phyloP scores from a whole-genome alignment of 2,113 vertebrate genomes.

The Addax nasomaculatus region DNA sequence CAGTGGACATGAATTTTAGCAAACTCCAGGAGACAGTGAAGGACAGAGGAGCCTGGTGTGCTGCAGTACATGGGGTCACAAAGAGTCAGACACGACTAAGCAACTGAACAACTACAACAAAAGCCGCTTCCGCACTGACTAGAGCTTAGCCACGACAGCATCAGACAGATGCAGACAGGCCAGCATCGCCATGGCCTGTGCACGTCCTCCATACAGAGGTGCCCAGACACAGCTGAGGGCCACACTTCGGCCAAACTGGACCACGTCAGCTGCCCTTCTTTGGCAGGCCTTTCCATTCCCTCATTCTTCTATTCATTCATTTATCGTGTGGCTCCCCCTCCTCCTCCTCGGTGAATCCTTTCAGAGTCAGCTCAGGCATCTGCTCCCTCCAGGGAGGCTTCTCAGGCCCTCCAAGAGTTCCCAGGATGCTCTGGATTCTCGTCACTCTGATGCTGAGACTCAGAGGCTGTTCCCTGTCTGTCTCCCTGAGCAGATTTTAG shows the following conservation, averaged over 20 bases:
- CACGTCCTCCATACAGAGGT: rapidly evolving
- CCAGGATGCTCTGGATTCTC: background rate
- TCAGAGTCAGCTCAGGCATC: background rate
- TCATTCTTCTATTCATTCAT: background rate
- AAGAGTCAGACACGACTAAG: background rate
- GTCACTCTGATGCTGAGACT: background rate
- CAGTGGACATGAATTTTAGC: background rate
- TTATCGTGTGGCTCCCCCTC: background rate
- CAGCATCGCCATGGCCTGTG: background rate
- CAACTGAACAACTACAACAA: background rate
- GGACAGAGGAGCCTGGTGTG: background rate
- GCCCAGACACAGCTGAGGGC: background rate
- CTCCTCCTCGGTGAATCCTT: background rate
- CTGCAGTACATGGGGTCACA: background rate
- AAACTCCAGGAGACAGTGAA: background rate
- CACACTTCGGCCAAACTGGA: background rate
- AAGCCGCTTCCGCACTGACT: background rate
- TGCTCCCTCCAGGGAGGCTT: background rate
- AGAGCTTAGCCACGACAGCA: background rate
- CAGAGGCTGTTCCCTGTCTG: background rate
- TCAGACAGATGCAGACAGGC: background rate
- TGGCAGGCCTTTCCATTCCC: background rate
- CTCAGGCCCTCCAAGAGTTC: background rate
- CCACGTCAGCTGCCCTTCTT: background rate
- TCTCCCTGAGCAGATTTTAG: background rate